Conservation (phyloP, 2,797 vertebrate species). For the Danio kyathit region DNA sequence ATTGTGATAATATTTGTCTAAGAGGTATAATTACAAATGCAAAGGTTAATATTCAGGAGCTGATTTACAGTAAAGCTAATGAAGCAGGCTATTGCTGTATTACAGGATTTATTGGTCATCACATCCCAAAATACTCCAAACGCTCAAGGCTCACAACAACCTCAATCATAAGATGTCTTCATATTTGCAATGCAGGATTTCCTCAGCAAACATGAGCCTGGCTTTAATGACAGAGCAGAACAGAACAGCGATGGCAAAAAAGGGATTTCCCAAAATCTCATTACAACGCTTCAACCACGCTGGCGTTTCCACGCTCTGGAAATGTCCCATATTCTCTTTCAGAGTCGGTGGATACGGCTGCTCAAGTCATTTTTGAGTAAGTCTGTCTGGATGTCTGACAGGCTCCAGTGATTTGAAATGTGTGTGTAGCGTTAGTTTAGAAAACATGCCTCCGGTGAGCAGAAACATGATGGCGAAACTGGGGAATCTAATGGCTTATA, state of each 20-base stretch:
- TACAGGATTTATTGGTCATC: not conserved
- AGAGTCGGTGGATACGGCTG: slow-evolving; percentile 24
- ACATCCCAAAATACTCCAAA: not conserved
- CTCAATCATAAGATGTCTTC: not conserved
- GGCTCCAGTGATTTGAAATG: slow-evolving; percentile 27
- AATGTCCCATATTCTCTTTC: slow-evolving; percentile 17
- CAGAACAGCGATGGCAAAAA: slow-evolving; percentile 32
- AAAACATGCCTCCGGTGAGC: slow-evolving; percentile 35
- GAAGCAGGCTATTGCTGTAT: not conserved
- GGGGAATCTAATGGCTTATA: slow-evolving; percentile 41
- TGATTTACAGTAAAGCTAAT: not conserved
- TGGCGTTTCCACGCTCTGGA: slow-evolving; percentile 15
- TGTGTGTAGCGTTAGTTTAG: slow-evolving; percentile 20
- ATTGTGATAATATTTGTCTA: no score
- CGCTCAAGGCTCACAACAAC: not conserved
- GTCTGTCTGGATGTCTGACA: slow-evolving; percentile 35
- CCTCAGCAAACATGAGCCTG: slow-evolving; percentile 14
- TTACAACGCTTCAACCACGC: slow-evolving; percentile 33
- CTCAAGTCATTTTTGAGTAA: slow-evolving; percentile 28
- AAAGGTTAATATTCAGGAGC: not conserved
- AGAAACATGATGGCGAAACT: slow-evolving; percentile 28
- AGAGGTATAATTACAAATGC: slow-evolving; percentile 2
- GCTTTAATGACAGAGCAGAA: slow-evolving; percentile 42
- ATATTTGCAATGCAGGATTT: slow-evolving; percentile 18
- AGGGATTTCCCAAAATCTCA: slow-evolving; percentile 46